A percentile compares a stretch with the other conserved stretches of the same genome.
These are phyloP conservation scores for Drosophila albomicans DNA, from an alignment of 1,140 invertebrate species.

Conservation along the genomic window DNA sequence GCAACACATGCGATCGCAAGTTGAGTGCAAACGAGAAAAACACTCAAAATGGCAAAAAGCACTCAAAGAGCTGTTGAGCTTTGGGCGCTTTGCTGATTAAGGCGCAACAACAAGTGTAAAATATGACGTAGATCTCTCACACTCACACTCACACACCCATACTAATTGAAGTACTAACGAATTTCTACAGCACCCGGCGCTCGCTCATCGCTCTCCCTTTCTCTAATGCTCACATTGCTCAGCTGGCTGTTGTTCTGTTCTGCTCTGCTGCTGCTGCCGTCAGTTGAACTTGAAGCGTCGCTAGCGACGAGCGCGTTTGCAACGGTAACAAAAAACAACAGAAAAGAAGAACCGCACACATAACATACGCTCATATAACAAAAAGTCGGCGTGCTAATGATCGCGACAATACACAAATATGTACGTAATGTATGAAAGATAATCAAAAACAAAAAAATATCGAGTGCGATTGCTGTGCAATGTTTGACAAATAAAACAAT, in stretches of 20 bases:
- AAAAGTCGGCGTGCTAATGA: conserved; percentile 41
- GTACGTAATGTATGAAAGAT: conserved; percentile 16
- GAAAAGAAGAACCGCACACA: too few relatives aligned
- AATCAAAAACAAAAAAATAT: not conserved
- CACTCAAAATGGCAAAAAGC: conserved; percentile 26
- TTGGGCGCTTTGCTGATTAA: conserved; percentile 19
- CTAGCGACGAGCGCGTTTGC: conserved; percentile 44
- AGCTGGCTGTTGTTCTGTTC: conserved; percentile 18
- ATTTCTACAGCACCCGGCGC: conserved; percentile 4
- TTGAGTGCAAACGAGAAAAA: conserved; percentile 16
- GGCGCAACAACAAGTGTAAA: not conserved
- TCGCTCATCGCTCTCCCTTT: conserved; percentile 15
- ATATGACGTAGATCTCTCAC: conserved; percentile 6
- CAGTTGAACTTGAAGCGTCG: conserved; percentile 64
- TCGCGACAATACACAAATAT: conserved; percentile 32
- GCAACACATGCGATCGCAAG: not conserved
- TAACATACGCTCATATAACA: too few relatives aligned
- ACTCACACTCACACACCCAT: not conserved
- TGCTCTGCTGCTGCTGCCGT: conserved; percentile 7
- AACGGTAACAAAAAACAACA: conserved; percentile 31
- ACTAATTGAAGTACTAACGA: conserved; percentile 13
- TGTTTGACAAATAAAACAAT: not conserved
- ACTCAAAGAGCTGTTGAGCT: conserved; percentile 17
- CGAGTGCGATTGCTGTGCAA: not conserved
- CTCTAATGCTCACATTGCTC: conserved; percentile 12